phyloP scores from a whole-genome alignment of 2,113 vertebrate species.

The Sula dactylatra region DNA sequence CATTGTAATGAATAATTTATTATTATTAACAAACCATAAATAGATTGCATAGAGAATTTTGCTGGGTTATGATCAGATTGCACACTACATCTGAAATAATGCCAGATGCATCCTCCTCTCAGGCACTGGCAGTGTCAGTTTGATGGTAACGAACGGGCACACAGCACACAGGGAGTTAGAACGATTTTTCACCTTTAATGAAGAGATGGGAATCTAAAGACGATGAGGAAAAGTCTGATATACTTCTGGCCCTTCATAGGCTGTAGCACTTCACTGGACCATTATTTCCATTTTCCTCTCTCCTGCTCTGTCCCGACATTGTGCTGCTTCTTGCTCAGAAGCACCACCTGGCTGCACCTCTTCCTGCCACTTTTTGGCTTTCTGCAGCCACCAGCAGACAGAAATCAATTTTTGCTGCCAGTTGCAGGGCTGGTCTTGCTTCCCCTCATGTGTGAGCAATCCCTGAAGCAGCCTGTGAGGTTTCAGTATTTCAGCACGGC shows the following conservation, averaged over 20 bases:
- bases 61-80: not conserved
- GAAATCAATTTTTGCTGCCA: not conserved
- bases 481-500: not conserved
- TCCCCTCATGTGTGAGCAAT: rapidly evolving
- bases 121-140: not conserved
- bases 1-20: not conserved
- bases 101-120: not conserved
- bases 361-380: not conserved
- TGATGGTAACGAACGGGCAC: not conserved
- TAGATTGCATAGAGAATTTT: not conserved
- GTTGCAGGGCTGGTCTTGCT: not conserved
- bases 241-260: not conserved
- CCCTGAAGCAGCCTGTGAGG: not conserved
- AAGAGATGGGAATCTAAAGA: rapidly evolving
- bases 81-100: not conserved
- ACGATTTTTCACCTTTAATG: not conserved
- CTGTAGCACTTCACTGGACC: not conserved
- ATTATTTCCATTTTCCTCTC: not conserved
- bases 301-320: not conserved
- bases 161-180: not conserved
- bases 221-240: too few species aligned
- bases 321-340: not conserved
- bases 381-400: not conserved
- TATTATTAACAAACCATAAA: not conserved
- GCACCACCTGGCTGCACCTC: not conserved